Base-by-base conservation (phyloP, 1,140 invertebrate genomes). In the Mesaphorura yosii region DNA sequence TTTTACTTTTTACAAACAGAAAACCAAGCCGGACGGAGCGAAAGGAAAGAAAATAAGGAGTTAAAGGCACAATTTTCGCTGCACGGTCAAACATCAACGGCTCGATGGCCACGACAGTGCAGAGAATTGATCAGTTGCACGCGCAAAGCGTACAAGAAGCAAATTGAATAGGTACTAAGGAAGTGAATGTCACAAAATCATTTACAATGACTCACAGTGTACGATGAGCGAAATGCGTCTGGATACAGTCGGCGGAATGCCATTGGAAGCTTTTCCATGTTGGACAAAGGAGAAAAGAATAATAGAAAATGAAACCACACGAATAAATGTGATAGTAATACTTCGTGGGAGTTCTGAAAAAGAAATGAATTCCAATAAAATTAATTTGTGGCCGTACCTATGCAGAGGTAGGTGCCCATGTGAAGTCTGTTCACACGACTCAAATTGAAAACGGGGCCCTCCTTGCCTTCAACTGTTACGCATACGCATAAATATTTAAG, bases 161-260 rank as follows among this genome's bases (percentile, higher is more conserved):
- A n/a, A 26, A 48, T 14, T 34, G 17, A 40, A 50, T 39, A 29
- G 4, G 3, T 27, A 22, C 42, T 17, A 31, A 22, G 10, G 10
- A 34, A n/a, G 39, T 10, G n/a, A 23, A 23, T 23, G 20, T 38
- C n/a, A 40, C n/a, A 40, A 40, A 23, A 7, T 37, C 6, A 37
- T 10, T 48, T 31, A 37, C 10, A 45, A 49, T 48, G 69, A 84
- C 83, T 79, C 74, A 88, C 86, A 91, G 64, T 90, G 83, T 22
- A 89, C 84, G 46, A 84, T 85, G 25, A 91, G 76, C 70, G 80
- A 82, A 65, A 91, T 88, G 63, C 87, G 73, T 69, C 89, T 88
- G 75, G 84, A 87, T 48, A 89, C 84, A 1, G 84, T 82, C 1
- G 88, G 88, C 2, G 86, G 86, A 2, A 90, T 82, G 7, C 55